Base-by-base conservation (phyloP, 2,113 vertebrate genomes). In the Tautogolabrus adspersus region DNA sequence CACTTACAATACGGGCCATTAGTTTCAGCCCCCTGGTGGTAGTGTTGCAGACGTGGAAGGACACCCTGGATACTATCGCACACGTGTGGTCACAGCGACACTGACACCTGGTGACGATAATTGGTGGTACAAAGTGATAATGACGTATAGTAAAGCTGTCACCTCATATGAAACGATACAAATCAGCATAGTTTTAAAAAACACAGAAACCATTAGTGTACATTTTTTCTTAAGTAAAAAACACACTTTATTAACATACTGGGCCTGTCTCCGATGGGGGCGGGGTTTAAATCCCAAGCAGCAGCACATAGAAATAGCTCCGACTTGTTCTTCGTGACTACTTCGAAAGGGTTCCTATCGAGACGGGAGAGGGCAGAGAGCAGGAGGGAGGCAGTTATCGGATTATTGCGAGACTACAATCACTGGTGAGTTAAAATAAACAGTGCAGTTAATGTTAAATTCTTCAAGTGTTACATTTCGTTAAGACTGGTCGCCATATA, bases 231-330 rank as follows among this genome's bases (percentile, higher is more conserved):
- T 19, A 8, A 19, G 18, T 47, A 15, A 49, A 2, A 49, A 8
- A 6, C 30, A 34, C 3, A 1, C 30, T 34, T 34, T 34, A 34
- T 34, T 34, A 34, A 34, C 30, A 34, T 34, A 3, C 0, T 1
- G 34, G 19, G 37, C 70, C 72, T 42, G 40, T 70, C 10, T 0
- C 55, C 1, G 66, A 19, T 9, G 40, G 52, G 87, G 90, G 88
- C 76, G 90, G 88, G 15, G 86, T 54, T 77, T 77, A 74, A 47
- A 12, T 1, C 6, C 15, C 15, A 1, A 38, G 1, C 23, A 3
- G 23, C 60, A 1, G 44, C 65, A 13, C 18, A 0, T 0, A 13
- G 10, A 26, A 30, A 13, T 0, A 15, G 16, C 59, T 19, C 21
- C 21, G 49, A n/a, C 49, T 52, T n/a, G n/a, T n/a, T 2, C 19